These are phyloP conservation scores for Ceyx margarethae DNA, from an alignment of 2,113 vertebrate species.

Conservation along the genomic window DNA sequence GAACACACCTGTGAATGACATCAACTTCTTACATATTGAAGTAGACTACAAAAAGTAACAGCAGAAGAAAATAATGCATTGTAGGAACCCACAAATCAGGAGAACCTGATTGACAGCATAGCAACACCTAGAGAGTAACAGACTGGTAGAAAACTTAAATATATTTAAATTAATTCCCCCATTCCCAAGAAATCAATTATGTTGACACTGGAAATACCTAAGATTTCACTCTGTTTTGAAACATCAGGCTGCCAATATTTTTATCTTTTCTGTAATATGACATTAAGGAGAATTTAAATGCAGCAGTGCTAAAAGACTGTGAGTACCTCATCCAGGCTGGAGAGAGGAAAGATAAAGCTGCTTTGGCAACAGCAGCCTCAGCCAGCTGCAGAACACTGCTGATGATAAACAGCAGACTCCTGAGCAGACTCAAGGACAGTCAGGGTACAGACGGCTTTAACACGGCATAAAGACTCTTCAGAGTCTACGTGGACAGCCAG, in stretches of 20 bases:
- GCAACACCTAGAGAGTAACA: background rate
- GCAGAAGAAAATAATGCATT: background rate
- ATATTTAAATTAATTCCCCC: conserved; percentile 31
- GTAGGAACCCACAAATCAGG: background rate
- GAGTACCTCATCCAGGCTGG: background rate
- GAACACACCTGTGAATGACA: background rate
- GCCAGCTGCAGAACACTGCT: background rate
- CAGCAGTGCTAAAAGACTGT: background rate
- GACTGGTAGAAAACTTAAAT: background rate
- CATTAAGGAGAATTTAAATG: background rate
- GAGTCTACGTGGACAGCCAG: background rate
- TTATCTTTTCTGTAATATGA: background rate
- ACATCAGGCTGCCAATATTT: conserved; percentile 30
- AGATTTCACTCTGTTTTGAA: conserved; percentile 32
- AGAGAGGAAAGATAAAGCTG: background rate
- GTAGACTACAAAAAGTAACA: background rate
- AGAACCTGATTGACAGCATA: conserved; percentile 15
- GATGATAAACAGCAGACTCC: rapidly evolving
- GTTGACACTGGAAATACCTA: background rate
- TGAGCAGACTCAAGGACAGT: background rate
- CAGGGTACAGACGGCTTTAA: background rate
- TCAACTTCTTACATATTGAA: background rate
- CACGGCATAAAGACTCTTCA: background rate
- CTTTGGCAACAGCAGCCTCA: background rate
- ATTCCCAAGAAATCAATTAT: background rate